phyloP scores from a whole-genome alignment of 2,113 vertebrate genomes.

The Atherinomorus stipes region DNA sequence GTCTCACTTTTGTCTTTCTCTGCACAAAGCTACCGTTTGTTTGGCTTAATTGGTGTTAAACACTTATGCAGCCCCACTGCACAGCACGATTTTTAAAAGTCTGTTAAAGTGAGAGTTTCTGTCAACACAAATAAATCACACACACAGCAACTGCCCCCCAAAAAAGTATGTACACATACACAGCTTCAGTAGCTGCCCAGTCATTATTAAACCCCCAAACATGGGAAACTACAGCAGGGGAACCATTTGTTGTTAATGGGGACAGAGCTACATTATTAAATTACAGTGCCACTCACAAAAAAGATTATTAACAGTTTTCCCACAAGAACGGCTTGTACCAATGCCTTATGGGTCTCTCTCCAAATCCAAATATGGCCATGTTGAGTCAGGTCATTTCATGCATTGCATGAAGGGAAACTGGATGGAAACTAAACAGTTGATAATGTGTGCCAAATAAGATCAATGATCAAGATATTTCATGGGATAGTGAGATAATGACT shows the following conservation, averaged over 20 bases:
- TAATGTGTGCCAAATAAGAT: conserved; percentile 12
- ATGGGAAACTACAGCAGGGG: conserved; percentile 5
- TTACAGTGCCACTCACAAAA: conserved; percentile 53
- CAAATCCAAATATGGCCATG: conserved; percentile 53
- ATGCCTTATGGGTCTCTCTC: conserved; percentile 25
- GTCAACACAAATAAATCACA: conserved; percentile 40
- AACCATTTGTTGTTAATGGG: conserved; percentile 34
- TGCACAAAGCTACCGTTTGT: background rate
- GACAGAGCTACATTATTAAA: conserved; percentile 38
- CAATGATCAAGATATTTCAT: conserved; percentile 31
- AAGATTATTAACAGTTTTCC: conserved; percentile 50
- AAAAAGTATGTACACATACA: background rate
- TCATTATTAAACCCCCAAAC: conserved; percentile 13
- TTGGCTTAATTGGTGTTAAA: conserved; percentile 16
- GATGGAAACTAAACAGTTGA: conserved; percentile 38
- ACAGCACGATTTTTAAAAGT: conserved; percentile 3
- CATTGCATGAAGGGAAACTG: conserved; percentile 25
- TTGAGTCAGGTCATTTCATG: background rate
- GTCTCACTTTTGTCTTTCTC: conserved; percentile 3
- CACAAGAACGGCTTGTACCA: conserved; percentile 40
- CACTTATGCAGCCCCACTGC: conserved; percentile 10
- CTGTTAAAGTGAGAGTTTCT: background rate
- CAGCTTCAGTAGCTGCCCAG: background rate
- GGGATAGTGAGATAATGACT: conserved; percentile 22
- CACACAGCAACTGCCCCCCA: no score